Conservation (phyloP, 2,113 vertebrate genomes). For the Miniopterus natalensis region DNA sequence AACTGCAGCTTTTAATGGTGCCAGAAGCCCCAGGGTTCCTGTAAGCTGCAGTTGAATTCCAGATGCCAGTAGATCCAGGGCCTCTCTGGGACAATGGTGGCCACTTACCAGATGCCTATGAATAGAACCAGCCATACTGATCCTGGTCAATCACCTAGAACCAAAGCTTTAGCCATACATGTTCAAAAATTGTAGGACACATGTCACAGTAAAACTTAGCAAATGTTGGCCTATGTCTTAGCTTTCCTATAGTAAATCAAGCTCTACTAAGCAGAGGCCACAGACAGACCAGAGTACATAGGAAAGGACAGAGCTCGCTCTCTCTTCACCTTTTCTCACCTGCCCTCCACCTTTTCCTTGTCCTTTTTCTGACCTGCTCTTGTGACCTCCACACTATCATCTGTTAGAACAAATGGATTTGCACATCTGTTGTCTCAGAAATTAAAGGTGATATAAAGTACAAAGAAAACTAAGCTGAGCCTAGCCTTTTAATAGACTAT, state of each 20-base stretch:
- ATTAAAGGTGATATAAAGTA: conserved; percentile 13
- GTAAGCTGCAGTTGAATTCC: background rate
- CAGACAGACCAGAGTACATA: background rate
- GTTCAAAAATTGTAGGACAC: background rate
- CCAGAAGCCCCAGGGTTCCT: background rate
- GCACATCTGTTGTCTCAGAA: background rate
- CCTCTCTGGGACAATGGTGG: background rate
- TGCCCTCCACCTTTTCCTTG: background rate
- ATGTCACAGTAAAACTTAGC: background rate
- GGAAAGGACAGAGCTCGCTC: background rate
- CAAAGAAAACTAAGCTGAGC: background rate
- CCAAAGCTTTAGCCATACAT: conserved; percentile 3
- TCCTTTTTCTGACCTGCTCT: background rate
- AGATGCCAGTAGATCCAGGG: background rate
- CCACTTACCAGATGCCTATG: background rate
- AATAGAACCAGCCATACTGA: background rate
- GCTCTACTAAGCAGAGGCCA: background rate
- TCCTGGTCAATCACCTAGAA: background rate
- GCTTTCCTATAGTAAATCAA: background rate
- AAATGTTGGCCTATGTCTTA: background rate
- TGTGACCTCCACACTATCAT: background rate
- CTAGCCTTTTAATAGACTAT: background rate
- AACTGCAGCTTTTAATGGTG: background rate
- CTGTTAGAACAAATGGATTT: conserved; percentile 20
- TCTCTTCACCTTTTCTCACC: background rate